Evolutionary conservation across 2,797 vertebrate species (phyloP).

Genomic region (Oryzias sinensis): DNA sequence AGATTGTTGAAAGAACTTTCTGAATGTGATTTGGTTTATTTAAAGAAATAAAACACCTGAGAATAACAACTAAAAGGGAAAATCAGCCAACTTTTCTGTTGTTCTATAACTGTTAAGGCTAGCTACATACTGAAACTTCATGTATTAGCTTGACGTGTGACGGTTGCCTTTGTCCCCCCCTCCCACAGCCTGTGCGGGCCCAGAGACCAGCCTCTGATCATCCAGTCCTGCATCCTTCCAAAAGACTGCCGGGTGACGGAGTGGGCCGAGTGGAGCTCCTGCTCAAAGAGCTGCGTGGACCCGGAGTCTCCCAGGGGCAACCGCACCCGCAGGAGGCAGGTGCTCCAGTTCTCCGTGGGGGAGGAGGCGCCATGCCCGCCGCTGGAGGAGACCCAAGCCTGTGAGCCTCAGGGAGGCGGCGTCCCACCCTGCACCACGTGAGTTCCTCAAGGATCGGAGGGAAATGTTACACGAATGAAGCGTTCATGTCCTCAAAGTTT

Average conservation of each 20-base stretch:
- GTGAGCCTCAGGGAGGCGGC: constrained; percentile 79
- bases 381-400: constrained; percentile 83
- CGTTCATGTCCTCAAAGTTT: too few species aligned
- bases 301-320: constrained; percentile 75
- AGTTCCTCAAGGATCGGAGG: constrained; percentile 61
- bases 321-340: constrained; percentile 79
- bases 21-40: too few species aligned
- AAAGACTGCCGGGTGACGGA: constrained; percentile 89
- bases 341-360: constrained; percentile 85
- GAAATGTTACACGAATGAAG: not conserved
- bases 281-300: constrained; percentile 86
- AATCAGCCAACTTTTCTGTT: too few species aligned
- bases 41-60: too few species aligned
- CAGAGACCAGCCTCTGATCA: constrained; percentile 85
- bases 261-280: constrained; percentile 88
- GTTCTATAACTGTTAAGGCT: too few species aligned
- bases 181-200: constrained; percentile 84
- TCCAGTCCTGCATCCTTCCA: constrained; percentile 90
- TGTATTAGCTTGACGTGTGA: too few species aligned
- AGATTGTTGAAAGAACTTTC: too few species aligned
- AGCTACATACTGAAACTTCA: too few species aligned
- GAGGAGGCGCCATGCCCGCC: constrained; percentile 80
- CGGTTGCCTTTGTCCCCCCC: too few species aligned
- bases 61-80: too few species aligned
- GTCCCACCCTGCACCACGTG: constrained; percentile 86